These are phyloP conservation scores for Neosilurus mollespiculum DNA, from an alignment of 2,797 vertebrate genomes.

Conservation along the genomic window DNA sequence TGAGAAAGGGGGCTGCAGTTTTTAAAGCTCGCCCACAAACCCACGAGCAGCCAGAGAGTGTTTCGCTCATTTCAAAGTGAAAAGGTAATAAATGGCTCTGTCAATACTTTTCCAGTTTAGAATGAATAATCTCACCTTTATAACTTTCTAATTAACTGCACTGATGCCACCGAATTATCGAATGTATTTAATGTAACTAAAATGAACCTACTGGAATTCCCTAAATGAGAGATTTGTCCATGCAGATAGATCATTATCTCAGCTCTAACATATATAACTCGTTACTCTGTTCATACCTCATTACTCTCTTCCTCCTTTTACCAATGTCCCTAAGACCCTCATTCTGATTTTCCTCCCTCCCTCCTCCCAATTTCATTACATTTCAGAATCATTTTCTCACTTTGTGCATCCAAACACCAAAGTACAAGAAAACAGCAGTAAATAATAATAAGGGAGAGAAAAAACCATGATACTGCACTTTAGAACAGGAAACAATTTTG, in stretches of 20 bases:
- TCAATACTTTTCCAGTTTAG: conserved; percentile 24
- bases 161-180: conserved; percentile 35
- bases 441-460: neutral
- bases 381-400: conserved; percentile 11
- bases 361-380: conserved; percentile 5
- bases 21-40: neutral
- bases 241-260: conserved; percentile 54
- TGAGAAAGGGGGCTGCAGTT: neutral
- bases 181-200: conserved; percentile 41
- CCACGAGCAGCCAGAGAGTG: neutral
- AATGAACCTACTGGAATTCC: conserved; percentile 46
- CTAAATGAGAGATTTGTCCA: conserved; percentile 49
- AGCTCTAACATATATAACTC: conserved; percentile 45
- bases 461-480: conserved; percentile 21
- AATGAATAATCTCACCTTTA: conserved; percentile 40
- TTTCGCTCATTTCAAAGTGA: neutral
- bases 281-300: conserved; percentile 53
- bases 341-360: conserved; percentile 9
- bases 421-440: conserved; percentile 35
- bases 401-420: neutral
- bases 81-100: conserved; percentile 28
- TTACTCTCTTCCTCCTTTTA: conserved; percentile 45
- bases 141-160: conserved; percentile 36
- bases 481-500: conserved; percentile 27
- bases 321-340: conserved; percentile 33